Evolutionary conservation across 2,113 vertebrate species (phyloP).

Genomic region (Osmerus eperlanus): DNA sequence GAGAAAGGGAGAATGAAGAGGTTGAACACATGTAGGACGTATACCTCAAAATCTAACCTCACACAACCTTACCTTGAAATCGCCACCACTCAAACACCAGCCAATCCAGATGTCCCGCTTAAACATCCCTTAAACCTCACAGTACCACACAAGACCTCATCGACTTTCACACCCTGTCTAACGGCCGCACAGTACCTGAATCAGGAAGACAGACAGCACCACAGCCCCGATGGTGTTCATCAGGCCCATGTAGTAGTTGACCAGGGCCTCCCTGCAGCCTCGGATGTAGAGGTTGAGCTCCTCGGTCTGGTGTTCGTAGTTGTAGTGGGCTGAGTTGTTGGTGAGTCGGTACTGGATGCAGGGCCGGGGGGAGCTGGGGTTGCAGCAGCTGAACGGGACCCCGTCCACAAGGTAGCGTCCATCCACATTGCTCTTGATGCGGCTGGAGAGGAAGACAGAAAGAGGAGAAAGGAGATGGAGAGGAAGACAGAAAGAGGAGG

Average conservation of each 20-base stretch:
- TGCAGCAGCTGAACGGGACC: slow-evolving; percentile 83
- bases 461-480: neutral
- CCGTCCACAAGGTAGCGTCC: slow-evolving; percentile 77
- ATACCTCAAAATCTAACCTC: too few relatives aligned
- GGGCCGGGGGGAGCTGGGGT: slow-evolving; percentile 76
- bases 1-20: too few relatives aligned
- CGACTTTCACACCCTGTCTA: too few relatives aligned
- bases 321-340: slow-evolving; percentile 80
- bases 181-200: slow-evolving; percentile 66
- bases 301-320: slow-evolving; percentile 76
- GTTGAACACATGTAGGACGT: too few relatives aligned
- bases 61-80: too few relatives aligned
- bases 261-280: slow-evolving; percentile 76
- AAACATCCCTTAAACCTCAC: too few relatives aligned
- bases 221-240: slow-evolving; percentile 76
- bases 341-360: slow-evolving; percentile 78
- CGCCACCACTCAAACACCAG: too few relatives aligned
- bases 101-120: too few relatives aligned
- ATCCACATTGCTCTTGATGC: slow-evolving; percentile 80
- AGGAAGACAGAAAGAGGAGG: neutral
- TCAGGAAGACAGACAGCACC: slow-evolving; percentile 71
- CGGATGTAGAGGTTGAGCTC: slow-evolving; percentile 78
- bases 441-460: slow-evolving; percentile 48
- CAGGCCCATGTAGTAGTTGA: slow-evolving; percentile 73
- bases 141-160: too few relatives aligned